phyloP scores from a whole-genome alignment of 2,797 vertebrate species.

The Okamejei kenojei region DNA sequence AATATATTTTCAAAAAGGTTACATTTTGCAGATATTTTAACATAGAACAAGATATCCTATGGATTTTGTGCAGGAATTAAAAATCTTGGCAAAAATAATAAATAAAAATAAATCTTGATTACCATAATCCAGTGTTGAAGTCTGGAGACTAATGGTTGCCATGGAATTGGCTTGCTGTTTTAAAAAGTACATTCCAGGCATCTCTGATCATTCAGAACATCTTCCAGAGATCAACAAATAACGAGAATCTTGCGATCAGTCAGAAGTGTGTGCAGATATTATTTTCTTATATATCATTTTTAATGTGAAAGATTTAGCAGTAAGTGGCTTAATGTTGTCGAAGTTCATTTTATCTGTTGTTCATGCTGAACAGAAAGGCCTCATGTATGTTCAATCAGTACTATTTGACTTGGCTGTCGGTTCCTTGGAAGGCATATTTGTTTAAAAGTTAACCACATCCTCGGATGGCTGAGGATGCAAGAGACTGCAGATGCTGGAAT shows the following conservation, averaged over 20 bases:
- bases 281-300: neutral
- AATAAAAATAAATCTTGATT: slow-evolving; percentile 34
- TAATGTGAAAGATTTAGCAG: neutral
- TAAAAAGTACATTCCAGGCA: neutral
- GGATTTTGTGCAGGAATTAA: neutral
- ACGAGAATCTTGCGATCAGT: neutral
- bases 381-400: neutral
- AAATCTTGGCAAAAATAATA: slow-evolving; percentile 25
- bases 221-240: neutral
- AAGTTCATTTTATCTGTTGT: neutral
- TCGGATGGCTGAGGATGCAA: neutral
- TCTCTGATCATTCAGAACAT: slow-evolving; percentile 1
- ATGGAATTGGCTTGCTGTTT: slow-evolving; percentile 13
- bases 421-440: neutral
- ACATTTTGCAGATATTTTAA: neutral
- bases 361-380: neutral
- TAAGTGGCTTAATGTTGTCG: neutral
- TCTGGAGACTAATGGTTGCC: slow-evolving; percentile 27
- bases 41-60: slow-evolving; percentile 5
- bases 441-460: neutral
- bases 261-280: neutral
- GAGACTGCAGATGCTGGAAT: too few species aligned
- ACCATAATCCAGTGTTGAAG: slow-evolving; percentile 27
- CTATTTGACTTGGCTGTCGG: neutral
- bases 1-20: neutral